Evolutionary conservation across 2,888 invertebrate genomes (phyloP), one percentile per base, ranked within the genome.

Genomic region (Lasioglossum villosulum): DNA sequence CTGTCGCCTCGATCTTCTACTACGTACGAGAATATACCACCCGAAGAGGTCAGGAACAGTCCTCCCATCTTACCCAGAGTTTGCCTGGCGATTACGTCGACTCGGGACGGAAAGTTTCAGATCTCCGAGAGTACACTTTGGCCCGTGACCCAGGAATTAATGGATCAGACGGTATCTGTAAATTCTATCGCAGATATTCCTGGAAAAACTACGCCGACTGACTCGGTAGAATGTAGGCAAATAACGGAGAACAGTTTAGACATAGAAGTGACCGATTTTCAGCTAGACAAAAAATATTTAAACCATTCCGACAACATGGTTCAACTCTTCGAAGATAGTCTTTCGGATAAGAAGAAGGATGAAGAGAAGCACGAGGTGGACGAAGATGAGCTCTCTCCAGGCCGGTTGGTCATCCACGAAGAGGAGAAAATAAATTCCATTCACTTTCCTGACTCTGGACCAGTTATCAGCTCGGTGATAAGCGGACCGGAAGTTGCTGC

Each of bases 41-140:
- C 88, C 27, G 75, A 88, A 1, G 68, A 80, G 0, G 2, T 87
- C 6, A 86, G 93, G 23, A 81, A 93, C 59, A 93, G 92, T 66
- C 93, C 93, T 1, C 93, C 94, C 0, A 81, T 93, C 42, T 80
- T 94, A 42, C 89, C 92, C 0, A 90, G 89, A 56, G 87, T 91
- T 23, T 91, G 86, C 34, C 78, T 91, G 0, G 86, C 86, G 0
- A 78, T 90, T 23, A 80, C 89, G 37, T 78, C 77, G 19, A 80
- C 42, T 12, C 45, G 84, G 19, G 78, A 83, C 1, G 83, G 82
- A 14, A 75, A 83, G 4, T 10, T 66, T 1, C 72, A 76, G 14
- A 39, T 76, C 3, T 27, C 78, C 1, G 71, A 83, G 4, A 74
- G 23, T 1, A 80, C 75, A 30, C 16, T 70, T 10, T 86, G 86